Evolutionary conservation across 2,797 vertebrate genomes (phyloP).

Genomic region (Scomberomorus guttatus): DNA sequence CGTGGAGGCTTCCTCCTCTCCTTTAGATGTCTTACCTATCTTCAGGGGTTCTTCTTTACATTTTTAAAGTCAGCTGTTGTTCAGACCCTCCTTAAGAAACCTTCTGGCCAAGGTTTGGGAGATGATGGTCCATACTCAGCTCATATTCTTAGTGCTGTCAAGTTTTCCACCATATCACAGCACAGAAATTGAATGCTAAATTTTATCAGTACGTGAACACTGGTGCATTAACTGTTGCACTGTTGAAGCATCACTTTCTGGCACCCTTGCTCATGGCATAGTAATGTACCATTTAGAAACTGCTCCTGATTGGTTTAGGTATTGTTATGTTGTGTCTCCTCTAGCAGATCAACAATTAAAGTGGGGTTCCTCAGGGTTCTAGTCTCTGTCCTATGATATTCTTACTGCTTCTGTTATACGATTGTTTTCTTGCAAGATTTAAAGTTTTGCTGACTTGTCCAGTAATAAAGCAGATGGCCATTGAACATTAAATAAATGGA

Average conservation of each 20-base stretch:
- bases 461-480: not conserved
- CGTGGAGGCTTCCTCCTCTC: not conserved
- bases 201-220: not conserved
- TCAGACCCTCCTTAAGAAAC: constrained; percentile 1
- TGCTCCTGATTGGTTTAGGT: not conserved
- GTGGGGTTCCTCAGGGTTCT: constrained; percentile 31
- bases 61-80: not conserved
- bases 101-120: not conserved
- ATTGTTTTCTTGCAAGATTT: not conserved
- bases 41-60: not conserved
- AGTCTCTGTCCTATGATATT: not conserved
- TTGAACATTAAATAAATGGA: too few species aligned
- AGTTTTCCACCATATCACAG: too few species aligned
- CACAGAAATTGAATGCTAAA: not conserved
- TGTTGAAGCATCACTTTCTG: not conserved
- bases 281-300: not conserved
- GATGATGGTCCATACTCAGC: not conserved
- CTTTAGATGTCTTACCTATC: not conserved
- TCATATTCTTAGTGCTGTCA: too few species aligned
- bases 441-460: not conserved
- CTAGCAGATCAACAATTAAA: not conserved
- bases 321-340: not conserved
- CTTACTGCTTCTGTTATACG: not conserved
- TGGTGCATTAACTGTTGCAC: not conserved
- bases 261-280: not conserved